Percentiles rank a stretch among this genome's conserved stretches.
phyloP scores from a whole-genome alignment of 2,113 vertebrate species.

The Xenopus borealis region DNA sequence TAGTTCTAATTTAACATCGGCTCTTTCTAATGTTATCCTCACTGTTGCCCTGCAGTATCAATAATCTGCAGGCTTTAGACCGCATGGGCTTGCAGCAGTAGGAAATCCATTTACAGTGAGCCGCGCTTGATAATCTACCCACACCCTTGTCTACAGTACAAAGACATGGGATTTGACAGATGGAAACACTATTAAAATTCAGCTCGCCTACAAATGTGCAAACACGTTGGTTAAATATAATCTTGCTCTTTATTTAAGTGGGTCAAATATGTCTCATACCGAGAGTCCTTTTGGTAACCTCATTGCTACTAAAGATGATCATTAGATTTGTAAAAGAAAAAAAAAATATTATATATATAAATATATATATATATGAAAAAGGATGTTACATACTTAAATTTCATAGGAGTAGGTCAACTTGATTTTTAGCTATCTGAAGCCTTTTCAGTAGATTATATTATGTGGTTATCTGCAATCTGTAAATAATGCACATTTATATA shows the following conservation, averaged over 20 bases:
- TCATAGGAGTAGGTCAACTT: too few species aligned
- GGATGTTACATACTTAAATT: too few species aligned
- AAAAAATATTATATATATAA: not conserved
- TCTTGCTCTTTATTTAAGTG: conserved; percentile 28
- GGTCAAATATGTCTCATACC: conserved; percentile 34
- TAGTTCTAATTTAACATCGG: not conserved
- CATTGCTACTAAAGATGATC: not conserved
- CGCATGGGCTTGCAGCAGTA: conserved; percentile 6
- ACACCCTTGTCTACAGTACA: conserved; percentile 41
- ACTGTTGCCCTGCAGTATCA: conserved; percentile 8
- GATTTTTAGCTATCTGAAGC: too few species aligned
- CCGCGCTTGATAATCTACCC: conserved; percentile 38
- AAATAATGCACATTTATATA: too few species aligned
- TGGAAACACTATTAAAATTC: conserved; percentile 45
- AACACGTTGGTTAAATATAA: conserved; percentile 42
- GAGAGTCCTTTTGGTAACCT: conserved; percentile 11
- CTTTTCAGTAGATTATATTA: too few species aligned
- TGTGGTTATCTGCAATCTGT: too few species aligned
- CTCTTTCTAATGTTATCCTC: not conserved
- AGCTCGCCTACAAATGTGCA: conserved; percentile 42
- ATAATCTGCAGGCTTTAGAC: conserved; percentile 12
- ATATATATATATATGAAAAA: too few species aligned
- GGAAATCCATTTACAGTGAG: conserved; percentile 29
- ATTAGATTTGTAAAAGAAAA: not conserved
- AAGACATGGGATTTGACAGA: conserved; percentile 40